phyloP scores from a whole-genome alignment of 1,140 invertebrate genomes.

The Amphibalanus amphitrite region DNA sequence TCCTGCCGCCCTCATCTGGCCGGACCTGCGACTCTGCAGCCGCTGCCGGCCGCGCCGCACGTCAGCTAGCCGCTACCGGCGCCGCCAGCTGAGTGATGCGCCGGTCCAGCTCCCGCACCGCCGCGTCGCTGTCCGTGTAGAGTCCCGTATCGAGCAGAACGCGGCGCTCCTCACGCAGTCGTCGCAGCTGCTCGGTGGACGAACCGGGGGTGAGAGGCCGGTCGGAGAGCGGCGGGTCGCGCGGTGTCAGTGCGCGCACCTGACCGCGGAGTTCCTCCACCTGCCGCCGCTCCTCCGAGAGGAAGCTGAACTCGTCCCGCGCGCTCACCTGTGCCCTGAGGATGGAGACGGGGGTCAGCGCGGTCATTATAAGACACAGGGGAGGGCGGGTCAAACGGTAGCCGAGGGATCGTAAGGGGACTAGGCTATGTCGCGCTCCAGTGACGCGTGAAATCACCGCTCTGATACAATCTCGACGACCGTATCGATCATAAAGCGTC shows the following conservation, averaged over 20 bases:
- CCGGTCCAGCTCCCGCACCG: constrained; percentile 28
- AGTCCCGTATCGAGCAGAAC: constrained; percentile 28
- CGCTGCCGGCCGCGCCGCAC: no score
- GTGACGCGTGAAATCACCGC: no score
- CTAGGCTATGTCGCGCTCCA: no score
- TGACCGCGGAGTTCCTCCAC: background rate
- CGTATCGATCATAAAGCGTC: no score
- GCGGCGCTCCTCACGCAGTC: constrained; percentile 29
- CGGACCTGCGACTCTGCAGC: no score
- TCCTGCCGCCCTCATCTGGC: no score
- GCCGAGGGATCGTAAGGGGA: no score
- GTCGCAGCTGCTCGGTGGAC: constrained; percentile 17
- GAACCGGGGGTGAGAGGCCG: background rate
- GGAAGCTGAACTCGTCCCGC: constrained; percentile 21
- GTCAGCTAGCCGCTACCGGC: background rate
- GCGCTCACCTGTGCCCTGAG: constrained; percentile 23
- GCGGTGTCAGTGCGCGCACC: constrained; percentile 7
- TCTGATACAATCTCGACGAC: no score
- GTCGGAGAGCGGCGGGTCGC: constrained; percentile 2
- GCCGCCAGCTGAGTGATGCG: constrained; percentile 21
- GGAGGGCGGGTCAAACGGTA: no score
- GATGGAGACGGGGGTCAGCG: background rate
- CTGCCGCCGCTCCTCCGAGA: constrained; percentile 6
- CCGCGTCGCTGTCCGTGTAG: constrained; percentile 28
- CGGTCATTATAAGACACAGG: no score